Evolutionary conservation across 53 echinoderm and acorn worm genomes (phyloP).

Genomic region (Zoroaster sp.): DNA sequence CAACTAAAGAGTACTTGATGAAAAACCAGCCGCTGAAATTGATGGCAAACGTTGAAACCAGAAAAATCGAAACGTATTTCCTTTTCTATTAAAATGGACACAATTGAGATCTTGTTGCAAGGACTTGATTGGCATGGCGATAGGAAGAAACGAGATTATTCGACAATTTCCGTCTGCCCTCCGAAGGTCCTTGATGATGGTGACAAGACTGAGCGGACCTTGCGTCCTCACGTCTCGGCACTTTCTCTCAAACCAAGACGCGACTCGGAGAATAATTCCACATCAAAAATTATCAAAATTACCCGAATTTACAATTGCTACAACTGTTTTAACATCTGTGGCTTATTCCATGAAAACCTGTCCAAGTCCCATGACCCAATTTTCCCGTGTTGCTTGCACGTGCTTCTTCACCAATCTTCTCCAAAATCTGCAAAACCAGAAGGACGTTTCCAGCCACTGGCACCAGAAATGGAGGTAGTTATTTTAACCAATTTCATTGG

Average conservation of each 20-base stretch:
- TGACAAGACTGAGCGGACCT: neutral
- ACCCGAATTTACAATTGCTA: neutral
- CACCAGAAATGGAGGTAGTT: neutral
- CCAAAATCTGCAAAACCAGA: neutral
- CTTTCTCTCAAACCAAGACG: too few relatives aligned
- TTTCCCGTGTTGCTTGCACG: neutral
- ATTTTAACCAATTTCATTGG: conserved; percentile 16
- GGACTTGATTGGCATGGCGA: conserved; percentile 42
- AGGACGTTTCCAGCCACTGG: neutral
- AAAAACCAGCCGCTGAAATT: neutral
- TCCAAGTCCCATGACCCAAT: neutral
- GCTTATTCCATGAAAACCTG: neutral
- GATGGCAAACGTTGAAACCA: conserved; percentile 38
- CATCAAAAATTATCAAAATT: conserved; percentile 1
- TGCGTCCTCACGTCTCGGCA: neutral
- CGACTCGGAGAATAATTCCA: neutral
- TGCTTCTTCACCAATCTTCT: neutral
- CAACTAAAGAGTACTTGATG: neutral
- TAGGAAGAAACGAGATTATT: conserved; percentile 47
- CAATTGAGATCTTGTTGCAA: conserved; percentile 7
- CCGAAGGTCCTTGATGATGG: neutral
- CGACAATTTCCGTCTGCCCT: conserved; percentile 33
- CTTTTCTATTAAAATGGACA: conserved; percentile 25
- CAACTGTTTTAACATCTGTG: neutral
- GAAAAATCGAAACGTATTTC: conserved; percentile 52